A percentile compares a stretch with the other conserved stretches of the same genome.
These are phyloP conservation scores for Notocelia uddmanniana DNA, from an alignment of 2,888 invertebrate genomes.

Conservation along the genomic window DNA sequence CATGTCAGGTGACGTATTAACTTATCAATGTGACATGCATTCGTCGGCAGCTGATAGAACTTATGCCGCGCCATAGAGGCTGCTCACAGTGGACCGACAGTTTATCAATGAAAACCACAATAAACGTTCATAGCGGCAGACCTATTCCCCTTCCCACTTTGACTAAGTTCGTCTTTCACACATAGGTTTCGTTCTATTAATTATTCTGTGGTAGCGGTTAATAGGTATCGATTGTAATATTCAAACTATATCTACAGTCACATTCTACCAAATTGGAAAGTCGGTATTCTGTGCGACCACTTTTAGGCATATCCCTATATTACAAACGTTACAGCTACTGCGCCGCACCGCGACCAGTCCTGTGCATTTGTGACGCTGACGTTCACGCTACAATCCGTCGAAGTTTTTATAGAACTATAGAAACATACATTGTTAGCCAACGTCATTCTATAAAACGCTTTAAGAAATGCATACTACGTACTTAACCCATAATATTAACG, in stretches of 20 bases:
- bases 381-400: too few species aligned
- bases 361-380: too few species aligned
- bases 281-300: not conserved
- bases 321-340: not conserved
- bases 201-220: too few species aligned
- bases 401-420: too few species aligned
- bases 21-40: constrained; percentile 20
- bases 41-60: constrained; percentile 1
- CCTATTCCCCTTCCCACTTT: too few species aligned
- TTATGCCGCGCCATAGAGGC: too few species aligned
- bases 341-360: not conserved
- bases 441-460: not conserved
- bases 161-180: too few species aligned
- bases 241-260: too few species aligned
- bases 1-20: constrained; percentile 31
- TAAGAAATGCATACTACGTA: not conserved
- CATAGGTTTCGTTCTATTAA: too few species aligned
- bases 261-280: not conserved
- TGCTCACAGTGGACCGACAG: not conserved
- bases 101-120: not conserved
- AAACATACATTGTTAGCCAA: not conserved
- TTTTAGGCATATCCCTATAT: not conserved
- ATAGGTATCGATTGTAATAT: too few species aligned
- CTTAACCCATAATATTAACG: constrained; percentile 1
- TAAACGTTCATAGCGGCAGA: not conserved